phyloP scores from a whole-genome alignment of 2,797 vertebrate genomes.

The Falco rusticolus region DNA sequence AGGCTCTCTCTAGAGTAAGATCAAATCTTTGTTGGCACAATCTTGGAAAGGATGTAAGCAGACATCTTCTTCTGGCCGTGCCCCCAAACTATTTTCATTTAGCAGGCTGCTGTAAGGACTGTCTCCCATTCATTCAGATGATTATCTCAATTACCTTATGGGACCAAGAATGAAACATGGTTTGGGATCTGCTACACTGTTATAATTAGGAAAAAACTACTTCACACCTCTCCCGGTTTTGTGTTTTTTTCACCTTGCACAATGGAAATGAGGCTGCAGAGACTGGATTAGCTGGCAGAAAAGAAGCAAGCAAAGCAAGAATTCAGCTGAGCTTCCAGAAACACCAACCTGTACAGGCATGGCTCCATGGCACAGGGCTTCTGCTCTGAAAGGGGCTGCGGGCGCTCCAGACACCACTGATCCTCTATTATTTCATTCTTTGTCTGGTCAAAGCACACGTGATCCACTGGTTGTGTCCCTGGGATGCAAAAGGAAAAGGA shows the following conservation, averaged over 20 bases:
- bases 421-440: slow-evolving; percentile 73
- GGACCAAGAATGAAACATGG: slow-evolving; percentile 47
- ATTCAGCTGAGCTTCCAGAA: background rate
- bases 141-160: slow-evolving; percentile 58
- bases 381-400: slow-evolving; percentile 41
- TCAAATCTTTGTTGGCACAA: background rate
- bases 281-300: slow-evolving; percentile 78
- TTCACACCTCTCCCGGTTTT: background rate
- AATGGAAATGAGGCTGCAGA: slow-evolving; percentile 80
- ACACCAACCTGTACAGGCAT: slow-evolving; percentile 85
- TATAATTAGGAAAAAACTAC: slow-evolving; percentile 38
- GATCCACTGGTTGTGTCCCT: slow-evolving; percentile 80
- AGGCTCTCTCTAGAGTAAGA: background rate
- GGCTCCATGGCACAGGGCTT: slow-evolving; percentile 78
- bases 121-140: background rate
- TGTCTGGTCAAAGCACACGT: slow-evolving; percentile 81
- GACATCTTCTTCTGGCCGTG: background rate
- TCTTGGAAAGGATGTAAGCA: background rate
- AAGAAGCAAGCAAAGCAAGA: background rate
- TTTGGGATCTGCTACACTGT: slow-evolving; percentile 40
- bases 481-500: background rate
- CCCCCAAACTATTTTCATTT: background rate
- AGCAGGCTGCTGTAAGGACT: background rate
- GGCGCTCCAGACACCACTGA: slow-evolving; percentile 74
- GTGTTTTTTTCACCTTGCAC: slow-evolving; percentile 61